A percentile compares a stretch with the other conserved stretches of the same genome.
phyloP scores from a whole-genome alignment of 2,113 vertebrate species.

The Cisticola juncidis region DNA sequence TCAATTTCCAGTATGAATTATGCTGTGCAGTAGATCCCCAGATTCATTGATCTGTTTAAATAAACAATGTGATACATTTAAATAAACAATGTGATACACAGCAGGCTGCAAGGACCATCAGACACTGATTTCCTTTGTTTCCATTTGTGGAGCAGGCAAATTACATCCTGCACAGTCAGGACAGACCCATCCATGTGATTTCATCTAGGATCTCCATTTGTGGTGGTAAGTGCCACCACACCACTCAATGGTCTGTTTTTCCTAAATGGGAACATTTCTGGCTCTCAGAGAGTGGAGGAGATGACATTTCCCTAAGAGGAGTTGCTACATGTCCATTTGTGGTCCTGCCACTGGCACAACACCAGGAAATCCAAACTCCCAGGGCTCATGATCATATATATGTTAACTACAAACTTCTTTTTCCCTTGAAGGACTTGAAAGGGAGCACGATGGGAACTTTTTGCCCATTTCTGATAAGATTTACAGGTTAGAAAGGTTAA shows the following conservation, averaged over 20 bases:
- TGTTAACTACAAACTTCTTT: background rate
- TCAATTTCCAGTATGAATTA: background rate
- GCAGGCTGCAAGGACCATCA: background rate
- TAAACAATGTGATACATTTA: background rate
- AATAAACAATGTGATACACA: background rate
- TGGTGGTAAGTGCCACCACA: background rate
- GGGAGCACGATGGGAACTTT: background rate
- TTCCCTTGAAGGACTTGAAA: background rate
- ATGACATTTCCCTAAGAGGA: background rate
- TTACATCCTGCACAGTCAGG: background rate
- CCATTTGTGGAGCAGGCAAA: conserved; percentile 18
- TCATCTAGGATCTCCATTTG: background rate
- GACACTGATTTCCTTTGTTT: background rate
- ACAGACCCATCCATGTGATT: background rate
- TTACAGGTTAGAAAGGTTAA: background rate
- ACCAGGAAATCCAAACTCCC: background rate
- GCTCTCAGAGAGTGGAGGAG: background rate
- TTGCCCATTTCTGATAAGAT: background rate
- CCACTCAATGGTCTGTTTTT: conserved; percentile 6
- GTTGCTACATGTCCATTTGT: background rate
- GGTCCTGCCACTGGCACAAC: background rate
- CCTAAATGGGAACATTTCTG: conserved; percentile 23
- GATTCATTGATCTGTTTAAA: background rate
- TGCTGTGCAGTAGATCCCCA: background rate
- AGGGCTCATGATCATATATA: background rate